Conservation (phyloP, 2,888 invertebrate species). For the Synergus gifuensis region DNA sequence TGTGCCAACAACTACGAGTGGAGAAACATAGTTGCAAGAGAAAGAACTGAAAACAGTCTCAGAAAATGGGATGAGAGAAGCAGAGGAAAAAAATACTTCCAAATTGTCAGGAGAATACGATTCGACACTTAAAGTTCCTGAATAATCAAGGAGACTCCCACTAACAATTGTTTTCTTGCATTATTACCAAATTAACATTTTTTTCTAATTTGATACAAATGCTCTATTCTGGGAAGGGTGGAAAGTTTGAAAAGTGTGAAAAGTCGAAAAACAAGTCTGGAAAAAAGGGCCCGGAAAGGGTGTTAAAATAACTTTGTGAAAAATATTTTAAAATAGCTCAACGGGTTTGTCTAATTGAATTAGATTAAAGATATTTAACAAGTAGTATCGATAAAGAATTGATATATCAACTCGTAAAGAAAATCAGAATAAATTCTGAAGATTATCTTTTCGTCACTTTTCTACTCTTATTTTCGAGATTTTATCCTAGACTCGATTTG, state of each 20-base stretch:
- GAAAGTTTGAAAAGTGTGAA: too few species aligned
- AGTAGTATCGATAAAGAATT: too few species aligned
- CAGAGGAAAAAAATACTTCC: not conserved
- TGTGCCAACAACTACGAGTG: conserved; percentile 37
- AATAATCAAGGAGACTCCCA: not conserved
- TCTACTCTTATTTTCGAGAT: not conserved
- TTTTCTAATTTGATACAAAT: too few species aligned
- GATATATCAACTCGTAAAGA: not conserved
- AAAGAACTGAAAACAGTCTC: conserved; percentile 28
- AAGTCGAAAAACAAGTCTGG: too few species aligned
- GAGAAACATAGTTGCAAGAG: conserved; percentile 45
- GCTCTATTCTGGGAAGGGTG: too few species aligned
- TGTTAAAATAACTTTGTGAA: too few species aligned
- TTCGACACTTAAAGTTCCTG: conserved; percentile 19
- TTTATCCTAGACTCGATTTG: not conserved
- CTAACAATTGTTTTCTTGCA: too few species aligned
- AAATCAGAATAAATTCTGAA: not conserved
- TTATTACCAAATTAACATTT: too few species aligned
- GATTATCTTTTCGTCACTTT: not conserved
- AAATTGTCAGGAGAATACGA: not conserved
- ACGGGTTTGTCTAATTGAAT: too few species aligned
- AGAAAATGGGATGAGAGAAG: not conserved
- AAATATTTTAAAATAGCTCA: too few species aligned
- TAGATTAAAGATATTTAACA: too few species aligned
- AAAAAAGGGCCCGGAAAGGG: too few species aligned